Base-by-base conservation (phyloP, 2,797 vertebrate genomes). In the Otus scops region DNA sequence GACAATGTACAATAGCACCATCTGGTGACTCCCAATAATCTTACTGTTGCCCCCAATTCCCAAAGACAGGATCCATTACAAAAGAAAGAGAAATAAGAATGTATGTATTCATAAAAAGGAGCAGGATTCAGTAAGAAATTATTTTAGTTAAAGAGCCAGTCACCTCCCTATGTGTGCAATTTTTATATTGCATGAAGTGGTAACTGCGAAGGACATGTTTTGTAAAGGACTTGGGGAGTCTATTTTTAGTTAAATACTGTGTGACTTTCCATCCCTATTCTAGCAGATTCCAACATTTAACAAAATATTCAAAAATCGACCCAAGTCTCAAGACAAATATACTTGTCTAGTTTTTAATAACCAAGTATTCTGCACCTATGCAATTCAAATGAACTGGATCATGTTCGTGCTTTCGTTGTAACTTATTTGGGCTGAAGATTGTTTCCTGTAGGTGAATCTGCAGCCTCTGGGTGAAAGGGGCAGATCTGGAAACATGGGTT, bases 1-100 rank as follows among this genome's bases (percentile, higher is more conserved):
- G 87, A 93, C 53, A 89, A 86, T 84, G 92, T 96, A 65, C 95
- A 97, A 97, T 91, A 97, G 96, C 95, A 96, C 96, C 96, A 96
- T 92, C 96, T 97, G 95, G 95, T 96, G 96, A 96, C 96, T 97
- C 85, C 76, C 89, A 89, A 11, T 32, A 94, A 91, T 86, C 87
- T 85, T 92, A 81, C 48, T 88, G 91, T 91, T 86, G 57, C 92
- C 95, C 92, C 95, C 85, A 85, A 6, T 61, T 81, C 38, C 30
- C 89, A 84, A 64, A 69, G 56, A 68, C 12, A 24, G 8, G 32
- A 68, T 63, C 43, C 60, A 50, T 75, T 75, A 27, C n/a, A 43
- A 56, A n/a, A 45, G 21, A 61, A 28, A 69, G 7, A 51, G 88
- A 85, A 89, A 32, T 4, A 50, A 57, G 21, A 22, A 7, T 36